These are phyloP conservation scores for Holacanthus passer DNA, from an alignment of 2,113 vertebrate genomes.

Conservation along the genomic window DNA sequence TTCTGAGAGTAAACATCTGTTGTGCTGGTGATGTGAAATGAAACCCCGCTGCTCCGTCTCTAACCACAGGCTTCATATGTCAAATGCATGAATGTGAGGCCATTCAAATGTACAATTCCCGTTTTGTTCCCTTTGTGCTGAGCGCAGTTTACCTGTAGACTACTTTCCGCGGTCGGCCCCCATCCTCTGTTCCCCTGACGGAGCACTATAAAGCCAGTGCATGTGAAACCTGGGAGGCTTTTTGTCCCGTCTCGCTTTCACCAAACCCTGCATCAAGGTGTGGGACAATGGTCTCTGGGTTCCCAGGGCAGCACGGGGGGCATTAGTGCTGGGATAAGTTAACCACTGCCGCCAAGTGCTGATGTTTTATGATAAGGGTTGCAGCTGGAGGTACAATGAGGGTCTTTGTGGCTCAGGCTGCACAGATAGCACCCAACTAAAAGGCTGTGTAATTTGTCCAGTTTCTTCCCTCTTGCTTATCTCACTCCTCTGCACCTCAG, in stretches of 20 bases:
- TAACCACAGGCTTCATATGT: constrained; percentile 72
- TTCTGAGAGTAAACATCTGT: constrained; percentile 26
- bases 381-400: constrained; percentile 67
- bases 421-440: constrained; percentile 38
- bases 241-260: constrained; percentile 72
- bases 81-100: constrained; percentile 60
- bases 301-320: constrained; percentile 75
- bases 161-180: constrained; percentile 52
- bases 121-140: constrained; percentile 81
- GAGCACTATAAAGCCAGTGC: constrained; percentile 71
- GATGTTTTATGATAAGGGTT: constrained; percentile 77
- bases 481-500: constrained; percentile 2
- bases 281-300: constrained; percentile 70
- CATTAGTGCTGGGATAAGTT: constrained; percentile 71
- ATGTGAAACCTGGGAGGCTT: constrained; percentile 73
- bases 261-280: constrained; percentile 62
- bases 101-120: constrained; percentile 76
- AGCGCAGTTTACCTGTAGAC: constrained; percentile 76
- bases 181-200: constrained; percentile 54
- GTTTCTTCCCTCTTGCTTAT: constrained; percentile 35
- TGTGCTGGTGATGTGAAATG: constrained; percentile 61
- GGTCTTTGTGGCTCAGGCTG: constrained; percentile 71
- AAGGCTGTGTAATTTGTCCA: constrained; percentile 49
- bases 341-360: constrained; percentile 71
- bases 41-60: constrained; percentile 49